Base-by-base conservation (phyloP, 2,113 vertebrate species). In the Fukomys damarensis region DNA sequence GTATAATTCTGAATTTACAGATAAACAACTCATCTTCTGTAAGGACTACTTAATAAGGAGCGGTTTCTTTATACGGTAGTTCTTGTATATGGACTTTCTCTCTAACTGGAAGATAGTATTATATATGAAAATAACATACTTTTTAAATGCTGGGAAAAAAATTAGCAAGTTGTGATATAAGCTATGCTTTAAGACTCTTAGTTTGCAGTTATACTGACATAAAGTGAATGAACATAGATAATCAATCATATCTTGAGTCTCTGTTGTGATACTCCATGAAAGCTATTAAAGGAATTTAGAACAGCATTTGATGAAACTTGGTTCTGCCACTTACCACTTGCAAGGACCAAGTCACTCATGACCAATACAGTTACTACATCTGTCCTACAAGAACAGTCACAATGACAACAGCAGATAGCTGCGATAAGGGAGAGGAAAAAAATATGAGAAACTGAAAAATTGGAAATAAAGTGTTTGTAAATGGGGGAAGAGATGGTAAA, bases 111-210 rank as follows among this genome's bases (percentile, higher is more conserved):
- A 86, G 59, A 80, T 52, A 41, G n/a, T 30, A 86, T 22, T 68
- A 24, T 58, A 81, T 41, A 93, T 41, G 63, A 84, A 72, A 83
- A 79, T 41, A 95, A 17, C 35, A 92, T 2, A 38, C 11, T 61
- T 92, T 76, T 52, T 58, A 96, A 61, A 84, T 77, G 16, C 72
- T 68, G 46, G 68, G 81, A 76, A 83, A 76, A 83, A 96, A 84
- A 56, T 30, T 49, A 46, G 14, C 28, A 94, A 68, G 24, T 32
- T 17, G 6, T 30, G 54, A 12, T 0, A 59, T 63, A 56, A 89
- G 70, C 38, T 59, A 88, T 5, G 8, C 13, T 35, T 68, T 74
- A 89, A 56, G 32, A 84, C n/a, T 76, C 14, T 43, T 86, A 56
- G 43, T 81, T 86, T 83, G 89, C 30, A 41, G 12, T 13, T 92